Conservation (phyloP, 2,888 invertebrate species). For the Ormia ochracea region DNA sequence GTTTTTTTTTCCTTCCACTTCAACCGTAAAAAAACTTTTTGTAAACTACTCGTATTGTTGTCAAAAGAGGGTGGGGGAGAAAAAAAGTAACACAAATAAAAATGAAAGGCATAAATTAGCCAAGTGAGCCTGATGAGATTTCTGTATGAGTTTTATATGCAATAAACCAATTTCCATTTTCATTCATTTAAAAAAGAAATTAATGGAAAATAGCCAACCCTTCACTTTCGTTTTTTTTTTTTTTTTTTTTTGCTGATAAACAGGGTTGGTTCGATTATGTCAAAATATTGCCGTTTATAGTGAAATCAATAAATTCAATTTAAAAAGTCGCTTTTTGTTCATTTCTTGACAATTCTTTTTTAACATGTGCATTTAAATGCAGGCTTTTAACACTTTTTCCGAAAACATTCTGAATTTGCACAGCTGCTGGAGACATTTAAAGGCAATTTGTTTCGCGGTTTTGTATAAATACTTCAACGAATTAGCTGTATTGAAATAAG, state of each 20-base stretch:
- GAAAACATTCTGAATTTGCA: constrained; percentile 33
- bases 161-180: constrained; percentile 30
- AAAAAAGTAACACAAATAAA: constrained; percentile 1
- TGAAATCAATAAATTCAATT: constrained; percentile 61
- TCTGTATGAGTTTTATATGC: constrained; percentile 18
- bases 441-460: constrained; percentile 57
- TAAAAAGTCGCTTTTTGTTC: constrained; percentile 12
- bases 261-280: constrained; percentile 62
- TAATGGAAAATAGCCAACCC: constrained; percentile 50
- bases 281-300: constrained; percentile 61
- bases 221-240: constrained; percentile 12
- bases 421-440: constrained; percentile 55
- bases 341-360: constrained; percentile 8
- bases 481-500: constrained; percentile 35
- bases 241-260: constrained; percentile 40
- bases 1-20: too few relatives aligned
- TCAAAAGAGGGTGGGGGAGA: constrained; percentile 11
- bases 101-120: constrained; percentile 57
- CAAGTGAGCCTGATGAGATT: constrained; percentile 36
- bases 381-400: constrained; percentile 32
- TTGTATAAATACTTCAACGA: constrained; percentile 39
- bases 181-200: constrained; percentile 5
- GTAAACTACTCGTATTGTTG: constrained; percentile 36
- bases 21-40: constrained; percentile 4
- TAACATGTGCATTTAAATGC: constrained; percentile 52